phyloP scores from a whole-genome alignment of 2,797 vertebrate genomes.

The Peromyscus nudipes region DNA sequence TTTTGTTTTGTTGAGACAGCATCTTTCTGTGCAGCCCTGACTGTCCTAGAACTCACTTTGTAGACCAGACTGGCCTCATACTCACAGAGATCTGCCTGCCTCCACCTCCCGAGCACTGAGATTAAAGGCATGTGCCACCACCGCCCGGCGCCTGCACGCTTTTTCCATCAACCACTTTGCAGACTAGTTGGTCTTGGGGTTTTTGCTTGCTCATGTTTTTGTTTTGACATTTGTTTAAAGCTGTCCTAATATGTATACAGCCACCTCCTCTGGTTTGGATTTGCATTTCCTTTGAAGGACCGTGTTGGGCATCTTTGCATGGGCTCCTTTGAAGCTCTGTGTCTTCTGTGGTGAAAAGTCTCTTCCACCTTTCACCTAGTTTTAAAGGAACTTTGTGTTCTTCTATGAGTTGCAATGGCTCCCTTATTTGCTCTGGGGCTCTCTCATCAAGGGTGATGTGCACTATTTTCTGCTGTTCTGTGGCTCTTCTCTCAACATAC shows the following conservation, averaged over 20 bases:
- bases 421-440: slow-evolving; percentile 48
- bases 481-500: background rate
- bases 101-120: too few species aligned
- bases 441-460: background rate
- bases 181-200: background rate
- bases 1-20: too few species aligned
- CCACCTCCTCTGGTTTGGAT: background rate
- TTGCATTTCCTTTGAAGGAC: slow-evolving; percentile 28
- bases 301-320: too few species aligned
- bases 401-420: background rate
- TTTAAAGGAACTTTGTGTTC: slow-evolving; percentile 20
- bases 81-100: too few species aligned
- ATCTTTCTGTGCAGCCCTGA: too few species aligned
- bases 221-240: background rate
- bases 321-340: background rate
- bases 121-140: too few species aligned
- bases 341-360: background rate
- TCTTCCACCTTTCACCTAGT: slow-evolving; percentile 1
- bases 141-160: background rate
- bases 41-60: too few species aligned
- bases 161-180: background rate
- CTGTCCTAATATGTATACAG: background rate
- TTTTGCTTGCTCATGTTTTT: background rate
- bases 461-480: slow-evolving; percentile 41
- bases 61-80: too few species aligned